Evolutionary conservation across 1,140 invertebrate species (phyloP).

Genomic region (Varroa destructor): DNA sequence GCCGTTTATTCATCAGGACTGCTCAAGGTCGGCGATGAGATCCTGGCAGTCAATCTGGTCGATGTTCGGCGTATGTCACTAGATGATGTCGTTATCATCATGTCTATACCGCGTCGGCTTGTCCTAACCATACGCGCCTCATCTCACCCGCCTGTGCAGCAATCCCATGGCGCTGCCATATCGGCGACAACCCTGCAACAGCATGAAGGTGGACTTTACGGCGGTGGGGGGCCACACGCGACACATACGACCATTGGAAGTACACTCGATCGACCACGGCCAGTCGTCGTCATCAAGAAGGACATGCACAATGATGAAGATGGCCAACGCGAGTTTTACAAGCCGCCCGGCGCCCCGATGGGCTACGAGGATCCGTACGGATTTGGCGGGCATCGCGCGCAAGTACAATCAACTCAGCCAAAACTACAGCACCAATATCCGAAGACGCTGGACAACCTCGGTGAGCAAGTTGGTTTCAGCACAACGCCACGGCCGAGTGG

Average conservation of each 20-base stretch:
- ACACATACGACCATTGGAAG: conserved; percentile 27
- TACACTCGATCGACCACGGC: conserved; percentile 38
- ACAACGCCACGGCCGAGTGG: conserved; percentile 40
- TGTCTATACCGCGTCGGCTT: conserved; percentile 91
- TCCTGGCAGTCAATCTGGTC: conserved; percentile 90
- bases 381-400: conserved; percentile 29
- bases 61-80: conserved; percentile 93
- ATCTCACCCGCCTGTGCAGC: conserved; percentile 24
- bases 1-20: conserved; percentile 91
- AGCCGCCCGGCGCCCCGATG: conserved; percentile 31
- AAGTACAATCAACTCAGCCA: conserved; percentile 49
- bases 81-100: conserved; percentile 96
- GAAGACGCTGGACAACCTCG: conserved; percentile 74
- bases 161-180: not conserved
- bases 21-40: conserved; percentile 94
- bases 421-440: conserved; percentile 50
- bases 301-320: conserved; percentile 62
- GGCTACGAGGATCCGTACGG: conserved; percentile 29
- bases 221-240: not conserved
- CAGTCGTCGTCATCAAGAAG: conserved; percentile 82
- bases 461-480: conserved; percentile 52
- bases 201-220: not conserved
- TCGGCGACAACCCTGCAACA: not conserved
- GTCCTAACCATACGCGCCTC: conserved; percentile 71
- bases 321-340: conserved; percentile 49